phyloP scores from a whole-genome alignment of 2,888 invertebrate genomes.

The Philhelius pedissequus region DNA sequence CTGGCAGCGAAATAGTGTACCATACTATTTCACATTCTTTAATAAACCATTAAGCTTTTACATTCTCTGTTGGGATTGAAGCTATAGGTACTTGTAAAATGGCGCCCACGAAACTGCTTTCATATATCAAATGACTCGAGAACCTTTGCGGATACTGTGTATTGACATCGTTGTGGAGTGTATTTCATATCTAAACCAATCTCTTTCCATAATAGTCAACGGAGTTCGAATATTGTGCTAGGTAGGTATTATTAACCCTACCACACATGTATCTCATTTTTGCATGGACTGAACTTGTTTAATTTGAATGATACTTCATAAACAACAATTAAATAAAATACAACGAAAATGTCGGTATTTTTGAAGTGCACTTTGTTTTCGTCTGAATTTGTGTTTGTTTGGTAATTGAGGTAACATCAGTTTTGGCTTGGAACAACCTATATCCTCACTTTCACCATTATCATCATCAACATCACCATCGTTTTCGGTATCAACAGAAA shows the following conservation, averaged over 20 bases:
- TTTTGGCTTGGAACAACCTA: background rate
- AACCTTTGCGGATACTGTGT: too few relatives aligned
- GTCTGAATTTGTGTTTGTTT: conserved; percentile 42
- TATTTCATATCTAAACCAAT: too few relatives aligned
- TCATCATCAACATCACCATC: background rate
- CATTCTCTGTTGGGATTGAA: too few relatives aligned
- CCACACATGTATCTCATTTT: background rate
- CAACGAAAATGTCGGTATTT: conserved; percentile 34
- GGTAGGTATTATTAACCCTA: background rate
- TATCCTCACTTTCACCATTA: background rate
- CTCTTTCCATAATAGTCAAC: too few relatives aligned
- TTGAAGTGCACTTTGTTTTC: conserved; percentile 5
- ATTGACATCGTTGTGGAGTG: too few relatives aligned
- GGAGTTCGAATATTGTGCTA: too few relatives aligned
- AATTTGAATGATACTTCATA: conserved; percentile 31
- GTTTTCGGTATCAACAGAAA: background rate
- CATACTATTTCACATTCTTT: too few relatives aligned
- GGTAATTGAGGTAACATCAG: conserved; percentile 52
- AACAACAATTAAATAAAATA: conserved; percentile 58
- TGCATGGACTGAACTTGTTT: background rate
- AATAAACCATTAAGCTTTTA: too few relatives aligned
- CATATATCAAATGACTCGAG: too few relatives aligned
- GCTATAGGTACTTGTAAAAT: too few relatives aligned
- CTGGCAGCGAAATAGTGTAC: too few relatives aligned
- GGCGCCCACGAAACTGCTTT: too few relatives aligned